phyloP scores from a whole-genome alignment of 2,113 vertebrate species.

The Quiscalus mexicanus region DNA sequence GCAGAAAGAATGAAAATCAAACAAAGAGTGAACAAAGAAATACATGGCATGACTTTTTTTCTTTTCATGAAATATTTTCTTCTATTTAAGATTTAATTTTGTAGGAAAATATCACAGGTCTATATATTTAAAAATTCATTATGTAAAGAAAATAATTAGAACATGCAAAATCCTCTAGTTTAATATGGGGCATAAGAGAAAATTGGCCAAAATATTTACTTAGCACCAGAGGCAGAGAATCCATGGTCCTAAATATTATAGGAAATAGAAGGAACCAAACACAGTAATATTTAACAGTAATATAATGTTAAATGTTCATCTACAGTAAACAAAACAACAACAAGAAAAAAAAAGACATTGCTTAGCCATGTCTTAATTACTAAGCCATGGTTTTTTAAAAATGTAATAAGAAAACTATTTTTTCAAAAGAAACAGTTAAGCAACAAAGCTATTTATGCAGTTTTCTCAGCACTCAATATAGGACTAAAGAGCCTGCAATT shows the following conservation, averaged over 20 bases:
- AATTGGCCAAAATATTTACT: not conserved
- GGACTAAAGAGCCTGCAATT: constrained; percentile 54
- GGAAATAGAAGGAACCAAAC: not conserved
- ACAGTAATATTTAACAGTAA: not conserved
- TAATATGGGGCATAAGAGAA: not conserved
- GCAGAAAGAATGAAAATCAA: not conserved
- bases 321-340: not conserved
- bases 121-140: not conserved
- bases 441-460: constrained; percentile 21
- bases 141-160: not conserved
- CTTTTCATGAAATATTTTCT: not conserved
- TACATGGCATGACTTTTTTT: rapidly evolving
- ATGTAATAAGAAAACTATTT: not conserved
- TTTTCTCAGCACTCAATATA: constrained; percentile 18
- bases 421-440: constrained; percentile 21
- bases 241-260: not conserved
- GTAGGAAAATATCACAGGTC: rapidly evolving
- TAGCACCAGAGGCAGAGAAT: not conserved
- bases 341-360: not conserved
- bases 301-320: not conserved
- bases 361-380: not conserved
- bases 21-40: not conserved
- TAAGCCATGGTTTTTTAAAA: not conserved
- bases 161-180: not conserved
- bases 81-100: not conserved